A percentile compares a stretch with the other conserved stretches of the same genome.
These are phyloP conservation scores for Melitaea cinxia DNA, from an alignment of 1,140 invertebrate genomes.

Conservation along the genomic window DNA sequence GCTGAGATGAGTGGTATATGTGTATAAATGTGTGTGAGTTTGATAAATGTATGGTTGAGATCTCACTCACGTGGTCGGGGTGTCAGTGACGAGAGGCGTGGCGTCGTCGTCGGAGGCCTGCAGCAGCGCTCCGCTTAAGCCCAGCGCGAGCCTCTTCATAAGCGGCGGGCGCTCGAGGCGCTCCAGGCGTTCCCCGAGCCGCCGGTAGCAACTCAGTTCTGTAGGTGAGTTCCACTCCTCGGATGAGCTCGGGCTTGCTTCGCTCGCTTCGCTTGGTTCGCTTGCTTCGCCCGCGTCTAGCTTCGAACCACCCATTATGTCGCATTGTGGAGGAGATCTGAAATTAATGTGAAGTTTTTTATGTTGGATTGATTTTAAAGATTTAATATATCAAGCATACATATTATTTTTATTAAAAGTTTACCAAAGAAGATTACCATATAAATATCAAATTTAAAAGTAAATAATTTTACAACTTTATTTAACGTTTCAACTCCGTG, in stretches of 20 bases:
- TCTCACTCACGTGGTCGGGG: constrained; percentile 75
- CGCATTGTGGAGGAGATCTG: constrained; percentile 78
- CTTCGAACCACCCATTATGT: constrained; percentile 63
- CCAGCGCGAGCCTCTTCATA: constrained; percentile 89
- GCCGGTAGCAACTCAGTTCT: constrained; percentile 92
- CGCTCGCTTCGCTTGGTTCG: constrained; percentile 82
- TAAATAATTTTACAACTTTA: no score
- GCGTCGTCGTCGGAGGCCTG: constrained; percentile 79
- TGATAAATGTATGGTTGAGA: neutral
- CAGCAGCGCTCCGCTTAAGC: constrained; percentile 82
- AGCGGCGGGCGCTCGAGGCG: constrained; percentile 90
- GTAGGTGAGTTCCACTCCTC: constrained; percentile 94
- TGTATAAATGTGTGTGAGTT: no score
- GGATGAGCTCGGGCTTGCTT: constrained; percentile 87
- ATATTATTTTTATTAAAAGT: no score
- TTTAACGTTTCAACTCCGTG: no score
- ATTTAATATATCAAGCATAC: no score
- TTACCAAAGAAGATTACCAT: no score
- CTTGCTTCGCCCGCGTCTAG: constrained; percentile 75
- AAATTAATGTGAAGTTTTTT: no score
- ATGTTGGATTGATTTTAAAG: neutral
- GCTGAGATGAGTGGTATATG: no score
- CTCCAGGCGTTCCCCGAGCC: constrained; percentile 91
- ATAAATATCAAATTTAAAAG: no score
- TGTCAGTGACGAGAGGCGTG: constrained; percentile 77